phyloP scores from a whole-genome alignment of 2,888 invertebrate genomes.

The Acheta domesticus region DNA sequence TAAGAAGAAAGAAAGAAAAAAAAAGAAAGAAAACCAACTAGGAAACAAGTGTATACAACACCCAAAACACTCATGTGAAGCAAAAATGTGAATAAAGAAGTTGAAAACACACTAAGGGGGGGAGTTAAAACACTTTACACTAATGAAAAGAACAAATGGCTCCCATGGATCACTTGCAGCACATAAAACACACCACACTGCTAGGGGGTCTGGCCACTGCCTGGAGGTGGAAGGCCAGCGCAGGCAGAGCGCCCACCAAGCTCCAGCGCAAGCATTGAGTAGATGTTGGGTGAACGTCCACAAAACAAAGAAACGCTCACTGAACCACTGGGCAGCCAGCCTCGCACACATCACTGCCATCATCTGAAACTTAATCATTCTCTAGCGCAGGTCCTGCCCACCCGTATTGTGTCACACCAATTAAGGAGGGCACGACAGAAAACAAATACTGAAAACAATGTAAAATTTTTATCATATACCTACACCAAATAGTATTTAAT shows the following conservation, averaged over 20 bases:
- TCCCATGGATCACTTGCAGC: background rate
- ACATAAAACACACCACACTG: background rate
- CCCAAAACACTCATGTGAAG: too few relatives aligned
- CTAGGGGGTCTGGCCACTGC: background rate
- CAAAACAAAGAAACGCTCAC: background rate
- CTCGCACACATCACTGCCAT: background rate
- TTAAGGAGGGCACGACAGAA: background rate
- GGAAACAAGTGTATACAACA: too few relatives aligned
- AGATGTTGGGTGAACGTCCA: constrained; percentile 18
- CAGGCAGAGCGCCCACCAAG: background rate
- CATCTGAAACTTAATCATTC: background rate
- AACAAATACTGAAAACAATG: background rate
- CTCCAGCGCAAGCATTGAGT: constrained; percentile 10
- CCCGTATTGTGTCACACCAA: background rate
- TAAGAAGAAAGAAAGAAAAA: too few relatives aligned
- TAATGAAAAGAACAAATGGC: too few relatives aligned
- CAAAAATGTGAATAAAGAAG: too few relatives aligned
- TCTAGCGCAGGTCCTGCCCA: constrained; percentile 2
- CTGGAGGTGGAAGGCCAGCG: background rate
- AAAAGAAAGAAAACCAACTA: too few relatives aligned
- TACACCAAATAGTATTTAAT: background rate
- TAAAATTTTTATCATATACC: background rate
- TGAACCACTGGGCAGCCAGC: constrained; percentile 9
- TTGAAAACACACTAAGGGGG: too few relatives aligned
- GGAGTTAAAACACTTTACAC: too few relatives aligned